Evolutionary conservation across 2,797 vertebrate genomes (phyloP).

Genomic region (Falco biarmicus): DNA sequence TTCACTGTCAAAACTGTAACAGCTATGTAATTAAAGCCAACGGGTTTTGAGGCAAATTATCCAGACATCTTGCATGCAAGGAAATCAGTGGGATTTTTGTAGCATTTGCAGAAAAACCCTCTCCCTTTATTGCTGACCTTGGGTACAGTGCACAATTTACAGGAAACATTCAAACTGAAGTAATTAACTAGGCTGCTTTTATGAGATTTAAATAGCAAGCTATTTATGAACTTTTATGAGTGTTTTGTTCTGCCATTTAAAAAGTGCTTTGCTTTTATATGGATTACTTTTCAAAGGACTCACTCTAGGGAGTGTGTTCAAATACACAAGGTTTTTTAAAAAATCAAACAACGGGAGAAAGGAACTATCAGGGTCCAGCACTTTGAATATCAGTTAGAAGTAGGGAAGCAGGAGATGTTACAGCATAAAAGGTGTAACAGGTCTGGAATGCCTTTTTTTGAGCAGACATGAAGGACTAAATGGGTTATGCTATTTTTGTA

Average conservation of each 20-base stretch:
- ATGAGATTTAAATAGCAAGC: constrained; percentile 79
- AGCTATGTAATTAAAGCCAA: neutral
- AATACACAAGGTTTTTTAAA: constrained; percentile 60
- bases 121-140: constrained; percentile 69
- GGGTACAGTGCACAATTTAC: constrained; percentile 63
- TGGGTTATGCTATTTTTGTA: constrained; percentile 60
- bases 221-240: constrained; percentile 75
- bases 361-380: constrained; percentile 47
- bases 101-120: constrained; percentile 35
- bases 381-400: constrained; percentile 69
- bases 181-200: constrained; percentile 80
- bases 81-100: neutral
- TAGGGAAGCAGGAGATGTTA: constrained; percentile 53
- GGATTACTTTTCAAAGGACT: constrained; percentile 72
- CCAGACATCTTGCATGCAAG: neutral
- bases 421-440: constrained; percentile 36
- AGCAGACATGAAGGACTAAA: constrained; percentile 62
- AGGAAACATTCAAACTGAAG: constrained; percentile 74
- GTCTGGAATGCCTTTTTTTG: constrained; percentile 57
- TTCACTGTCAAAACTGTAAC: neutral
- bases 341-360: constrained; percentile 49
- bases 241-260: constrained; percentile 76
- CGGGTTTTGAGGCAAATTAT: neutral
- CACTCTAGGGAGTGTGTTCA: constrained; percentile 78
- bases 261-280: constrained; percentile 70